Evolutionary conservation across 2,113 vertebrate species (phyloP), one percentile per base, ranked within the genome.

Genomic region (Laterallus jamaicensis): DNA sequence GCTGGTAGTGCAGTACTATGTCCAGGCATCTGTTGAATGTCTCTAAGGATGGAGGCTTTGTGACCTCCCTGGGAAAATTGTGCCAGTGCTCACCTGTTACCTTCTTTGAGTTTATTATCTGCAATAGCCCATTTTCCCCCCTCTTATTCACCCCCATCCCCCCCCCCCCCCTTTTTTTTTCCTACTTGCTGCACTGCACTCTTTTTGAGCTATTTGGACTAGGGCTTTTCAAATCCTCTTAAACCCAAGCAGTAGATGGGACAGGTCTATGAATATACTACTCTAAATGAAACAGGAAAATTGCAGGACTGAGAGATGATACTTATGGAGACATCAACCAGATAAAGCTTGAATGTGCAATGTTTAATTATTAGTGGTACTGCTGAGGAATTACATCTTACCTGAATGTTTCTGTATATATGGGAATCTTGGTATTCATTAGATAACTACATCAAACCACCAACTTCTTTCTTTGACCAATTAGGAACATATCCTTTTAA

Each of bases 1-100:
- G 13, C 25, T 1, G 2, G 21, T 20, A 79, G 20, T 15, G 4
- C 10, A 39, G 29, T 25, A 22, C 8, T 0, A 0, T 50, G 29
- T 50, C 11, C 49, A n/a, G 22, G 13, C 2, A 50, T 7, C 32
- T 62, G 5, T 1, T n/a, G 17, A 66, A 56, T 39, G 40, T 49
- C 58, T n/a, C 16, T 25, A 20, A 62, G 25, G 44, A 52, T 40
- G 49, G 35, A 56, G 20, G 74, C 11, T 60, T 21, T 5, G 24
- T 44, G 64, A 50, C 12, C 7, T 67, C 3, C 17, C 15, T 62
- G 19, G 14, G 13, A 4, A 70, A 26, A 6, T 15, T 39, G 1
- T 50, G 64, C 24, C 37, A 29, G 20, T 77, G 47, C 4, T 63
- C 81, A 7, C 35, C 62, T 80, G n/a, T 78, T 50, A 25, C 24